Evolutionary conservation across 2,888 invertebrate genomes (phyloP), one percentile per base, ranked within the genome.

Genomic region (Iselma pallidipennis): DNA sequence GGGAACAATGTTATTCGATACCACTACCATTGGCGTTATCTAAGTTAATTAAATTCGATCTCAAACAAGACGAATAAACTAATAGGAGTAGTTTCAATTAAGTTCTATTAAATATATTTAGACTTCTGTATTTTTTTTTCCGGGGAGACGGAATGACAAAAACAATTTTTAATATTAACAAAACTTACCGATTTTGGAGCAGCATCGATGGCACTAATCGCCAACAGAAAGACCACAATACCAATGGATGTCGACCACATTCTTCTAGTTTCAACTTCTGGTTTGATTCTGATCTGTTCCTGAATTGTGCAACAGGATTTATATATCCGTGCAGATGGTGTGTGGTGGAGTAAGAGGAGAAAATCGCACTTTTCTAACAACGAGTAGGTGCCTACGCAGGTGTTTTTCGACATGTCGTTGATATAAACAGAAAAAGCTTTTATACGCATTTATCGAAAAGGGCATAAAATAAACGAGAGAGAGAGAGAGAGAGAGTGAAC

Each of bases 171-270:
- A 16, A 49, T 5, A n/a, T n/a, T n/a, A n/a, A n/a, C n/a, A n/a
- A 6, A 45, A 57, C 62, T 57, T 50, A 62, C 62, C 51, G 33
- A 52, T 52, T 37, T 57, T 7, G 62, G 62, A 19, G 62, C 54
- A 26, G 62, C 62, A 10, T 62, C 58, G 49, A 54, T 55, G 25
- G 26, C 53, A 16, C 29, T 52, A 14, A 54, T 19, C 6, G 37
- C 50, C 50, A 57, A 29, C 5, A 37, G 37, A 16, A 45, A 10
- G 12, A 37, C 16, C 14, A 45, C 12, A 21, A 21, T 12, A 26
- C 26, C 33, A 56, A 49, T 23, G 10, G 25, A 21, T 25, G n/a
- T n/a, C n/a, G 51, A 48, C 52, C 56, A 60, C 60, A 60, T 60
- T 21, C 4, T 50, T 28, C 4, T 25, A 37, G 16, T 37, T 16